phyloP scores from a whole-genome alignment of 1,140 invertebrate species.

The Brachionus sp. region DNA sequence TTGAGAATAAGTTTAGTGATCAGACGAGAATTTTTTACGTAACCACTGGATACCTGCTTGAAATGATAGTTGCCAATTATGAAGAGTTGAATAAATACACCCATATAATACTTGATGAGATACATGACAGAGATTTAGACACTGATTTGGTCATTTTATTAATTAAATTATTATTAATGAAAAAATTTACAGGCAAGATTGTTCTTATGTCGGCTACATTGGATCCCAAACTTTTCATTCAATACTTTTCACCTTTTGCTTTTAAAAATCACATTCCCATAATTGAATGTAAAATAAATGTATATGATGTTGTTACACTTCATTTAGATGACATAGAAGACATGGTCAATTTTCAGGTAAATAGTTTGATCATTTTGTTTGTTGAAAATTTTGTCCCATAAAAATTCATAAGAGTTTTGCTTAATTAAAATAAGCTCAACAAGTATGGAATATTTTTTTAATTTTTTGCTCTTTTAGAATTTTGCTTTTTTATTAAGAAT shows the following conservation, averaged over 20 bases:
- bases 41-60: constrained; percentile 57
- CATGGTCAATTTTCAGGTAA: neutral
- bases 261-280: neutral
- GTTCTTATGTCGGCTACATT: constrained; percentile 60
- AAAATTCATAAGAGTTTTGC: no score
- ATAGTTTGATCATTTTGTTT: neutral
- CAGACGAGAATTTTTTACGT: constrained; percentile 56
- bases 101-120: constrained; percentile 60
- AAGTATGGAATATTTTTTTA: no score
- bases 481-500: no score
- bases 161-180: constrained; percentile 52
- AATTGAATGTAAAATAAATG: neutral
- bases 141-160: constrained; percentile 56
- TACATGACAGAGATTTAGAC: constrained; percentile 58
- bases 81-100: constrained; percentile 49
- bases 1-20: constrained; percentile 45
- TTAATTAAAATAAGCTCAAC: no score
- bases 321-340: constrained; percentile 29
- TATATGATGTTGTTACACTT: neutral
- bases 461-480: no score
- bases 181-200: constrained; percentile 64
- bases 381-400: no score
- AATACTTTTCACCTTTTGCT: constrained; percentile 49
- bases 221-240: constrained; percentile 54
- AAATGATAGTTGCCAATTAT: constrained; percentile 56